Percentiles rank a stretch among this genome's conserved stretches.
Evolutionary conservation across 2,797 vertebrate genomes (phyloP).

Genomic region (Poeciliopsis turneri): DNA sequence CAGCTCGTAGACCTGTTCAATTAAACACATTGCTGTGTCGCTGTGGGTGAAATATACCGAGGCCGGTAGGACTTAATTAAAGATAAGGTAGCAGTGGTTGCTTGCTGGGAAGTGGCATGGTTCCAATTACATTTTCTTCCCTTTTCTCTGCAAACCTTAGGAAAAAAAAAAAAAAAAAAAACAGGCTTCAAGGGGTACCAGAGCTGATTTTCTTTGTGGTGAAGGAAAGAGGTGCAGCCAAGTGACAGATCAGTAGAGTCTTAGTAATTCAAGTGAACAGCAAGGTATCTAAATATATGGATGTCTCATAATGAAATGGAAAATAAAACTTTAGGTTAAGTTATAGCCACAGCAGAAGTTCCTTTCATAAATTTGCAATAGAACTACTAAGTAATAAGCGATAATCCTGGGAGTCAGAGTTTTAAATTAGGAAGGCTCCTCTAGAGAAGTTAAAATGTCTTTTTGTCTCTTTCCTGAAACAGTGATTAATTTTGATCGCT

Average conservation of each 20-base stretch:
- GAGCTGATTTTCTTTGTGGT: slow-evolving; percentile 51
- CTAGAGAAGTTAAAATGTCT: background rate
- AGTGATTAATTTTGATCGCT: background rate
- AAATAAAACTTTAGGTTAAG: background rate
- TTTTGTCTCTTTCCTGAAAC: background rate
- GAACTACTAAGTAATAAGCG: background rate
- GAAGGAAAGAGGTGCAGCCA: slow-evolving; percentile 38
- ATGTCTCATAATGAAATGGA: background rate
- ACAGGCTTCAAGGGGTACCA: slow-evolving; percentile 29
- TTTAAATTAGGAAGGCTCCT: background rate
- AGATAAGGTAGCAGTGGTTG: slow-evolving; percentile 64
- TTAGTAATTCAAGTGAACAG: slow-evolving; percentile 28
- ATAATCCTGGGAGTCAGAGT: background rate
- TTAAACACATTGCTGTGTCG: slow-evolving; percentile 39
- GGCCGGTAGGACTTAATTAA: slow-evolving; percentile 75
- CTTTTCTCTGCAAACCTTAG: slow-evolving; percentile 48
- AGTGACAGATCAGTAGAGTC: slow-evolving; percentile 44
- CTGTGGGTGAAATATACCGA: slow-evolving; percentile 54
- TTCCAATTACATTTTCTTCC: slow-evolving; percentile 75
- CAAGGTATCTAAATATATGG: slow-evolving; percentile 1
- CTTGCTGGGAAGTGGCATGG: slow-evolving; percentile 77
- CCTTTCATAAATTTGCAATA: background rate
- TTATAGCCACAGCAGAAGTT: background rate
- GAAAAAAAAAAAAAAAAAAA: slow-evolving; percentile 59
- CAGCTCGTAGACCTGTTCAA: slow-evolving; percentile 29